Base-by-base conservation (phyloP, 2,113 vertebrate species). In the Sciurus niger region DNA sequence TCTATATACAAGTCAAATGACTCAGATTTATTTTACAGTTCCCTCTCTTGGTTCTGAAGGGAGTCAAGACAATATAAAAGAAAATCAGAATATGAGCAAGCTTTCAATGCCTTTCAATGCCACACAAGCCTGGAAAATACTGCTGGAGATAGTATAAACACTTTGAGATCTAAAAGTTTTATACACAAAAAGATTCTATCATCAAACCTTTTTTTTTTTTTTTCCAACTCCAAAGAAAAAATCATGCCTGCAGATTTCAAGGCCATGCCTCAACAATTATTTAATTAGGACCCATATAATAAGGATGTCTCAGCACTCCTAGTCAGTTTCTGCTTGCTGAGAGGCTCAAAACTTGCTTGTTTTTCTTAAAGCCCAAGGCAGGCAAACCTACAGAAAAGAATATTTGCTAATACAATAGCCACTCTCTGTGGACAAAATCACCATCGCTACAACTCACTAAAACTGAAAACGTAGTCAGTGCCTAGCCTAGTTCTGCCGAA, bases 401-500 rank as follows among this genome's bases (percentile, higher is more conserved):
- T 48, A 46, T 6, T 32, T n/a, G 40, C 6, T 46, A 34, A 14
- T 68, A 53, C 67, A 83, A 34, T 8, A 28, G 34, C 48, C 48
- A 16, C 11, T 51, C 10, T 9, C 11, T 6, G 34, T 11, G 32
- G 2, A 22, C 55, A 83, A n/a, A 60, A n/a, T 0, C 1, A 2
- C 34, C 18, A 6, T 11, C 12, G 6, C 53, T 14, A 60, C 24
- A 51, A 24, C 28, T 20, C 30, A n/a, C 37, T 3, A n/a, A n/a
- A 30, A 20, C 25, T 6, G 43, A 25, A 94, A 82, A 34, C 4
- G 20, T 1, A 28, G 9, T 55, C 28, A 22, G 8, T 37, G 18
- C 40, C 58, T 40, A 14, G 48, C 7, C 12, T 55, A 32, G 2
- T 12, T 40, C 37, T 10, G 17, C 14, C 58, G 40, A 8, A 83